Percentiles rank a stretch among this genome's conserved stretches.
Evolutionary conservation across 1,140 invertebrate species (phyloP).

Genomic region (Chironomus tepperi): DNA sequence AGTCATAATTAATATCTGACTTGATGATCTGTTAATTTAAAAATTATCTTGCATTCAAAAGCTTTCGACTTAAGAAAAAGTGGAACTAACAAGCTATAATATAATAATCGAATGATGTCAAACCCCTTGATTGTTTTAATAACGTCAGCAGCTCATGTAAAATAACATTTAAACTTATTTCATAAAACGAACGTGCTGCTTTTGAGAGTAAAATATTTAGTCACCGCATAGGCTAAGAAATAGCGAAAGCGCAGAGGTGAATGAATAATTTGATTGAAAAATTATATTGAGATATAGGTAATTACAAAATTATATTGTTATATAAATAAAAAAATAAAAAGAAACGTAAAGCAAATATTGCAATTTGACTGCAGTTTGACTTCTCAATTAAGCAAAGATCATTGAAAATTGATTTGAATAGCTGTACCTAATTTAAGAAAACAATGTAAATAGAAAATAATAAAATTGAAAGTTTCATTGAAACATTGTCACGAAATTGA

Average conservation of each 20-base stretch:
- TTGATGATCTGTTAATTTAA: no score
- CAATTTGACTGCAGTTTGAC: constrained; percentile 20
- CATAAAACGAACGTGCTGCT: no score
- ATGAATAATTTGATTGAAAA: constrained; percentile 22
- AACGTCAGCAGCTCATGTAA: no score
- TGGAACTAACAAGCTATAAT: no score
- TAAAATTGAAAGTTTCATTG: constrained; percentile 14
- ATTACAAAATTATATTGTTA: constrained; percentile 24
- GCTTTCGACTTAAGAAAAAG: no score
- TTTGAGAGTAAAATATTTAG: no score
- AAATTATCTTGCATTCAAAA: no score
- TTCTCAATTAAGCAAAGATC: constrained; percentile 11
- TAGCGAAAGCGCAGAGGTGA: neutral
- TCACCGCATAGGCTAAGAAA: neutral
- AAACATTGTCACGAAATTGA: neutral
- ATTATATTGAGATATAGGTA: neutral
- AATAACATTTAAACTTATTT: no score
- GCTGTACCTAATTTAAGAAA: neutral
- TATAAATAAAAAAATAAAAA: neutral
- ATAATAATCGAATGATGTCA: no score
- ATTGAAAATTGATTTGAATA: neutral
- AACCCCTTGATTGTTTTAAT: no score
- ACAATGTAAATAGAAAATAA: neutral
- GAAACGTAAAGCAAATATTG: neutral
- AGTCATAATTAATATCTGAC: no score